Base-by-base conservation (phyloP, 2,113 vertebrate species). In the Oreotrochilus melanogaster region DNA sequence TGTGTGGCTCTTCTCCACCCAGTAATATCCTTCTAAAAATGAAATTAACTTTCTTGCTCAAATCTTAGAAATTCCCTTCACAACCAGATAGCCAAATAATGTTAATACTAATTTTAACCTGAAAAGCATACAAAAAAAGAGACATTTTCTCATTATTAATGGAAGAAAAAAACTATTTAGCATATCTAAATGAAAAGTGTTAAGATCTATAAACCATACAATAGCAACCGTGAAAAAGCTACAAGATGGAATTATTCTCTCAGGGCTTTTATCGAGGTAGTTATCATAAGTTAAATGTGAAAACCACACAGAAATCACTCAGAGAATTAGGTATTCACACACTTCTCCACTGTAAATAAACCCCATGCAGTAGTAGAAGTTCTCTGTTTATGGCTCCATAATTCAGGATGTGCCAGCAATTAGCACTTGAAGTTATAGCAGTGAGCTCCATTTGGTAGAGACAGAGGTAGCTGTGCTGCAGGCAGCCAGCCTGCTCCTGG, bases 171-270 rank as follows among this genome's bases (percentile, higher is more conserved):
- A 50, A 42, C 88, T 96, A 61, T 83, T 98, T 98, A 97, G 91
- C 95, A 97, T 97, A 97, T 96, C 96, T 97, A 97, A 98, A 97
- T 98, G 97, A 96, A 96, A 96, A 96, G 86, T 86, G 83, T 86
- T 86, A 96, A 92, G 94, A 91, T 90, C 91, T 86, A 96, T 95
- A 96, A 97, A 65, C 80, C 45, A 12, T 91, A 97, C 86, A 98
- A 97, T 93, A 97, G 96, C 86, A 97, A 97, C 95, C 70, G 92
- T 45, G 82, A 95, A 95, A 96, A 97, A 92, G 90, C 91, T 97
- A 94, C 87, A 95, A 94, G 96, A 88, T 92, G 62, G 51, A 96
- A 96, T 96, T 97, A 95, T 96, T 94, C 96, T 97, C 95, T 65
- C 89, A 95, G 94, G 95, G 90, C 88, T 94, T 96, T 92, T 87